Evolutionary conservation across 2,797 vertebrate genomes (phyloP).

Genomic region (Gobionotothen gibberifrons): DNA sequence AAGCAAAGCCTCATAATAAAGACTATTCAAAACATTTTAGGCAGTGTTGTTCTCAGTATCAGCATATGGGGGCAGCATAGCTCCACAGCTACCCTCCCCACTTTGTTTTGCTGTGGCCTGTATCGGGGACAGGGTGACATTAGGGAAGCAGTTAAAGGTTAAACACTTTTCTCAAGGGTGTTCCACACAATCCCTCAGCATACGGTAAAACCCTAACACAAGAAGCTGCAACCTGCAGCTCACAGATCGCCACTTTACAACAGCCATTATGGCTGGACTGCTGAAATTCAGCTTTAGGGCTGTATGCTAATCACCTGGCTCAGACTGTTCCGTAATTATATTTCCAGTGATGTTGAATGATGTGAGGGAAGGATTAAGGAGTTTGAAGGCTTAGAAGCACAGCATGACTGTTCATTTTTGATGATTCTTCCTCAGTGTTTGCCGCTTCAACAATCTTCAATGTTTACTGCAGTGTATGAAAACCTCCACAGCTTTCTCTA

Average conservation of each 20-base stretch:
- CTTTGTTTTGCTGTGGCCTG: slow-evolving; percentile 28
- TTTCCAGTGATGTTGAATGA: slow-evolving; percentile 22
- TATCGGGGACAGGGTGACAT: slow-evolving; percentile 72
- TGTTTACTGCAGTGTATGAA: slow-evolving; percentile 32
- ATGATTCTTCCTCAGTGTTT: background rate
- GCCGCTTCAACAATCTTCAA: slow-evolving; percentile 14
- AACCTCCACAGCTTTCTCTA: slow-evolving; percentile 23
- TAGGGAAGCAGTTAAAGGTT: slow-evolving; percentile 79
- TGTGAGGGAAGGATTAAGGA: slow-evolving; percentile 20
- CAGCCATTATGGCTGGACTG: slow-evolving; percentile 7
- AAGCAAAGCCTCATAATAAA: background rate
- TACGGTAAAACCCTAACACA: slow-evolving; percentile 50
- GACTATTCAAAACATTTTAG: background rate
- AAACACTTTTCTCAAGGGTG: slow-evolving; percentile 78
- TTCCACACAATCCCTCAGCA: slow-evolving; percentile 41
- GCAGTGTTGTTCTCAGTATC: background rate
- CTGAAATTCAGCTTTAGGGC: slow-evolving; percentile 36
- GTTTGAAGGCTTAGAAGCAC: slow-evolving; percentile 24
- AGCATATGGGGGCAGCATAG: slow-evolving; percentile 76
- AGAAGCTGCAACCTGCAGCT: slow-evolving; percentile 48
- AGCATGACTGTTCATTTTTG: slow-evolving; percentile 33
- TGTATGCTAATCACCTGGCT: slow-evolving; percentile 49
- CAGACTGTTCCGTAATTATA: slow-evolving; percentile 32
- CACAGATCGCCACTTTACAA: slow-evolving; percentile 42
- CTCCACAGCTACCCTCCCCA: slow-evolving; percentile 39